Percentiles rank a stretch among this genome's conserved stretches.
Evolutionary conservation across 2,888 invertebrate genomes (phyloP).

Genomic region (Thera britannica): DNA sequence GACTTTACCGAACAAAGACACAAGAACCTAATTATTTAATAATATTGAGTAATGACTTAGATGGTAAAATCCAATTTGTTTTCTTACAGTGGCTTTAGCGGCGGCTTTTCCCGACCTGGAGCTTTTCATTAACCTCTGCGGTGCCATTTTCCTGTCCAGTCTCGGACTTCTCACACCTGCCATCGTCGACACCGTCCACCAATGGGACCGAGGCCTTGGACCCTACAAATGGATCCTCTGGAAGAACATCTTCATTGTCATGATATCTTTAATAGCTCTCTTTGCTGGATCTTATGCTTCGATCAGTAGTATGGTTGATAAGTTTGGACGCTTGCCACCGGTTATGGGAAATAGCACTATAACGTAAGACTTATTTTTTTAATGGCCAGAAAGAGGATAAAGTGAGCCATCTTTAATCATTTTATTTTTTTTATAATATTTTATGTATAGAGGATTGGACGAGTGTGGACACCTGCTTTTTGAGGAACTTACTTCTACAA

Average conservation of each 20-base stretch:
- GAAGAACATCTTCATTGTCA: slow-evolving; percentile 85
- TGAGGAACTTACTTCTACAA: too few relatives aligned
- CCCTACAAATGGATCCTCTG: slow-evolving; percentile 87
- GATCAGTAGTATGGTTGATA: slow-evolving; percentile 65
- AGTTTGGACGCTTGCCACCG: slow-evolving; percentile 45
- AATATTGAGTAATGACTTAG: too few relatives aligned
- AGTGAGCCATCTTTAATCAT: too few relatives aligned
- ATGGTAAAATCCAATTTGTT: background rate
- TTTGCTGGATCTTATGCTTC: slow-evolving; percentile 75
- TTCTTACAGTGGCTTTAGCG: slow-evolving; percentile 87
- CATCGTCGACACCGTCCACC: slow-evolving; percentile 89
- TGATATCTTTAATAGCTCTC: slow-evolving; percentile 69
- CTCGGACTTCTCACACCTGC: slow-evolving; percentile 91
- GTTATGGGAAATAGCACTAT: slow-evolving; percentile 32
- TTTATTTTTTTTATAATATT: too few relatives aligned
- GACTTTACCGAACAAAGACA: too few relatives aligned
- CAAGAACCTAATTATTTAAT: too few relatives aligned
- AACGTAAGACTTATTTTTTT: slow-evolving; percentile 9
- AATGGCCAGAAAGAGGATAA: too few relatives aligned
- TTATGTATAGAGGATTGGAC: too few relatives aligned
- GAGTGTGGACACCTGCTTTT: too few relatives aligned
- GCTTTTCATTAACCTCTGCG: slow-evolving; percentile 94
- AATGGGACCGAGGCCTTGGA: slow-evolving; percentile 87
- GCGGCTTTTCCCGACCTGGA: slow-evolving; percentile 93
- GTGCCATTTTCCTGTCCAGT: slow-evolving; percentile 89